These are phyloP conservation scores for Myotis daubentonii DNA, from an alignment of 2,797 vertebrate genomes.

Conservation along the genomic window DNA sequence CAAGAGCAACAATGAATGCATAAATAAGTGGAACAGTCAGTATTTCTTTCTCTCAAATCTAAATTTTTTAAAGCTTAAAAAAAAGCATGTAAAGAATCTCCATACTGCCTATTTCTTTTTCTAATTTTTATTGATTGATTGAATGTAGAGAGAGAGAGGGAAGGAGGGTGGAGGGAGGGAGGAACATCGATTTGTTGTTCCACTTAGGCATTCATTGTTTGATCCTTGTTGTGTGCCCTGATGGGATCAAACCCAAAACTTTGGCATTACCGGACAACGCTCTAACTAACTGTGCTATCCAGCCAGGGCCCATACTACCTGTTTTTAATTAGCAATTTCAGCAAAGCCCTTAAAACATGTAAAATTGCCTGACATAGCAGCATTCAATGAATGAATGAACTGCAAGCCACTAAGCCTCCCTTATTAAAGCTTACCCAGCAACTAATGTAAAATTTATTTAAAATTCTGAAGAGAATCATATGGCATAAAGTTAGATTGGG, in stretches of 20 bases:
- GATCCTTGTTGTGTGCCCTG: neutral
- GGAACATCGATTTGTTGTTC: neutral
- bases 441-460: conserved; percentile 5
- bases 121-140: neutral
- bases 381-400: neutral
- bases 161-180: neutral
- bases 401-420: neutral
- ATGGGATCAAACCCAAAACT: neutral
- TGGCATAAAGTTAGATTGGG: neutral
- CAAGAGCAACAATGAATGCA: neutral
- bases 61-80: neutral
- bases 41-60: neutral
- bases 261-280: neutral
- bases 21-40: neutral
- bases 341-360: neutral
- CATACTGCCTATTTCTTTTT: neutral
- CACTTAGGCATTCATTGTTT: neutral
- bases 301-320: neutral
- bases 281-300: neutral
- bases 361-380: neutral
- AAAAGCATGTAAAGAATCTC: neutral
- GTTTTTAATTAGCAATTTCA: conserved; percentile 19
- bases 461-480: neutral
- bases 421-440: conserved; percentile 2
- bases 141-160: neutral